Evolutionary conservation across 2,113 vertebrate genomes (phyloP).

Genomic region (Phyllostomus discolor): DNA sequence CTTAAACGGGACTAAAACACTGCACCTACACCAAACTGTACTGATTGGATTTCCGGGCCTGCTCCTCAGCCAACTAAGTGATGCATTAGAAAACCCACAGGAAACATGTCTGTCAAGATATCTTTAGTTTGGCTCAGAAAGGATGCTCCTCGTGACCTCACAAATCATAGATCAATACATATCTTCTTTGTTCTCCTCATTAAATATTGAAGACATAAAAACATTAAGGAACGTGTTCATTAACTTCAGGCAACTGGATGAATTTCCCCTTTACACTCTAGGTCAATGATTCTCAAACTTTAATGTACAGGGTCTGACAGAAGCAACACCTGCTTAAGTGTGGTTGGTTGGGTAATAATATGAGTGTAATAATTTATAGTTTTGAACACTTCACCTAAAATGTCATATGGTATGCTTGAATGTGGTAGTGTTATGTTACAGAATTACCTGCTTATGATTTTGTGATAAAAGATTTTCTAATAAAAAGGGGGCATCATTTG

Average conservation of each 20-base stretch:
- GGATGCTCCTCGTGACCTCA: not conserved
- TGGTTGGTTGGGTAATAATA: too few relatives aligned
- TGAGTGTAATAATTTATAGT: too few relatives aligned
- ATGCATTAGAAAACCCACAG: not conserved
- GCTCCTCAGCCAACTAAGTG: not conserved
- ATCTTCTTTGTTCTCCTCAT: not conserved
- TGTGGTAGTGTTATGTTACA: too few relatives aligned
- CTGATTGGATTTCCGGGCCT: not conserved
- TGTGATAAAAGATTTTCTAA: too few relatives aligned
- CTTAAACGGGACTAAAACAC: not conserved
- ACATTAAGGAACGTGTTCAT: not conserved
- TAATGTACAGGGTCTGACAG: not conserved
- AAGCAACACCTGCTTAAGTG: too few relatives aligned
- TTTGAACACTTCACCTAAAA: too few relatives aligned
- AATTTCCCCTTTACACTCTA: not conserved
- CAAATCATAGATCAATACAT: not conserved
- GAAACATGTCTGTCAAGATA: not conserved
- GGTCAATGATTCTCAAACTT: not conserved
- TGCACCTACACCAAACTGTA: not conserved
- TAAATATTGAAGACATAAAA: not conserved
- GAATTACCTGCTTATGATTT: too few relatives aligned
- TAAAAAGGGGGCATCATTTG: too few relatives aligned
- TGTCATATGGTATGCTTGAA: too few relatives aligned
- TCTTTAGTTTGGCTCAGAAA: not conserved
- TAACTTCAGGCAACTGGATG: not conserved